Evolutionary conservation across 2,797 vertebrate species (phyloP).

Genomic region (Natrix natrix): DNA sequence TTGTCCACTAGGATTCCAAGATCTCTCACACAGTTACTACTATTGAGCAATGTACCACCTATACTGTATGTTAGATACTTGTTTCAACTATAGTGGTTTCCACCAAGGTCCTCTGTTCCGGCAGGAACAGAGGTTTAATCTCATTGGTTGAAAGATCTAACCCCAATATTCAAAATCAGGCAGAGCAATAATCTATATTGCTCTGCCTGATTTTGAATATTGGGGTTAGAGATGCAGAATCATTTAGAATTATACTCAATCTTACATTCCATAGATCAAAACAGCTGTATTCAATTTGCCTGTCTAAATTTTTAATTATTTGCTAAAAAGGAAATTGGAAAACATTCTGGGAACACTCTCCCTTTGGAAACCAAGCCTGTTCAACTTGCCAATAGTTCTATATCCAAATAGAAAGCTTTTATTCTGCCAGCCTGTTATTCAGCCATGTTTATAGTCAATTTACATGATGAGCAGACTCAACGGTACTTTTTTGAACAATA

Average conservation of each 20-base stretch:
- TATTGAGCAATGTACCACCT: too few species aligned
- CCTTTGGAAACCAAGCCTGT: neutral
- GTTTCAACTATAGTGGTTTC: too few species aligned
- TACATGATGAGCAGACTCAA: neutral
- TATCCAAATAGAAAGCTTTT: neutral
- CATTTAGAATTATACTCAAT: neutral
- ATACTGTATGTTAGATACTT: too few species aligned
- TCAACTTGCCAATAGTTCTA: neutral
- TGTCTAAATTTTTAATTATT: neutral
- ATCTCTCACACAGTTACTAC: too few species aligned
- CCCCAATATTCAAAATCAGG: too few species aligned
- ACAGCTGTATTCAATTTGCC: conserved; percentile 17
- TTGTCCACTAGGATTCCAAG: too few species aligned
- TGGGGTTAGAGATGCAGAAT: neutral
- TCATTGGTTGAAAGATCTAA: too few species aligned
- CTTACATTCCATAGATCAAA: neutral
- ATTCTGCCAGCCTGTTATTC: neutral
- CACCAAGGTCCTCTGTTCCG: too few species aligned
- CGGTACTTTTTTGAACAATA: neutral
- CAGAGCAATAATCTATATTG: too few species aligned
- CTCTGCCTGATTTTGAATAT: conserved; percentile 4
- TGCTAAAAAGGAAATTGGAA: neutral
- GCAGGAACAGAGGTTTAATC: too few species aligned
- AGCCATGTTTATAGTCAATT: neutral
- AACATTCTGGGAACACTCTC: neutral